Evolutionary conservation across 2,888 invertebrate species (phyloP).

Genomic region (Drosophila rellima): DNA sequence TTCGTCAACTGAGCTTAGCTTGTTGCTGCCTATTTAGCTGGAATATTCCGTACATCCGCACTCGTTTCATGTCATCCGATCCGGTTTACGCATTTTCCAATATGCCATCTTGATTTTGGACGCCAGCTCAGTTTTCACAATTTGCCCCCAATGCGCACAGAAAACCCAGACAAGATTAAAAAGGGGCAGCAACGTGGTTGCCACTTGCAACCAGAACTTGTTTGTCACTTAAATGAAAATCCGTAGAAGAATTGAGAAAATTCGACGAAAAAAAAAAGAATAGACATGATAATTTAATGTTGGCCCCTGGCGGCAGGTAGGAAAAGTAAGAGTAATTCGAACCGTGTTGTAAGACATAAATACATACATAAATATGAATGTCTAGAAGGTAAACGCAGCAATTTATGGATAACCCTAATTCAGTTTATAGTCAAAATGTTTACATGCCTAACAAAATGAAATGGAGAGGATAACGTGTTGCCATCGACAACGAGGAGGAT

Average conservation of each 20-base stretch:
- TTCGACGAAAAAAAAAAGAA: neutral
- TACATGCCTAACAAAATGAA: conserved; percentile 68
- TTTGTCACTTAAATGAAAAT: conserved; percentile 10
- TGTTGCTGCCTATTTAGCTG: conserved; percentile 65
- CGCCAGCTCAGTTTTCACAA: conserved; percentile 55
- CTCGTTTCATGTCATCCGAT: conserved; percentile 5
- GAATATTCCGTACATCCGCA: conserved; percentile 4
- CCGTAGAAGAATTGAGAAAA: conserved; percentile 2
- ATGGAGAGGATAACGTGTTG: conserved; percentile 32
- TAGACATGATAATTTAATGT: conserved; percentile 9
- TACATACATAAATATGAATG: neutral
- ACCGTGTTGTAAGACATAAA: neutral
- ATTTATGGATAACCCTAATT: conserved; percentile 81
- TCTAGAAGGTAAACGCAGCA: conserved; percentile 28
- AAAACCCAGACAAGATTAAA: conserved; percentile 36
- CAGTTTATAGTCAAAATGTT: conserved; percentile 79
- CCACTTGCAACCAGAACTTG: conserved; percentile 12
- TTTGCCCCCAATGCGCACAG: neutral
- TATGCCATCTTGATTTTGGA: conserved; percentile 65
- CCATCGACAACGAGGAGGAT: conserved; percentile 23
- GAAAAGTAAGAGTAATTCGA: conserved; percentile 7
- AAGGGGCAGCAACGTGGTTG: conserved; percentile 21
- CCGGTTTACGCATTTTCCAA: conserved; percentile 70
- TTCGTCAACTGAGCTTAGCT: conserved; percentile 45
- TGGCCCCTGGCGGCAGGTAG: conserved; percentile 1